A percentile compares a stretch with the other conserved stretches of the same genome.
Conservation (phyloP, 2,888 invertebrate species). For the Protodeltote pygarga region DNA sequence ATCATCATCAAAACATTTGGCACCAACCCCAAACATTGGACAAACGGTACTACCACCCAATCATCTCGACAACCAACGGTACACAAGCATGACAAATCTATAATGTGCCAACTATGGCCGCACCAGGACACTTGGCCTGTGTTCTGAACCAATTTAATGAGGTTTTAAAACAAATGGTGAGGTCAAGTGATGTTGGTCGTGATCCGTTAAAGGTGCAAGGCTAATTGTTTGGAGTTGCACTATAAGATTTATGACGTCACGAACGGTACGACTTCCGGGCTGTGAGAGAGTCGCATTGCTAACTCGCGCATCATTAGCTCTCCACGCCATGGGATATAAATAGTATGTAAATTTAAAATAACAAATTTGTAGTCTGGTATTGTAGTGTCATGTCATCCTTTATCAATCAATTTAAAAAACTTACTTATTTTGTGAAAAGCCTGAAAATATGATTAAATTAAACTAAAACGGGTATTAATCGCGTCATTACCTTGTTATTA, state of each 20-base stretch:
- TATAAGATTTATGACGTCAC: constrained; percentile 74
- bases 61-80: constrained; percentile 60
- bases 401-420: too few relatives aligned
- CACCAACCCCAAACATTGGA: constrained; percentile 16
- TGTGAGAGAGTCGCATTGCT: constrained; percentile 32
- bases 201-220: constrained; percentile 67
- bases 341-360: too few relatives aligned
- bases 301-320: constrained; percentile 45
- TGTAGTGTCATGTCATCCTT: too few relatives aligned
- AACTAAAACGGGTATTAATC: too few relatives aligned
- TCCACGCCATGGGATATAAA: too few relatives aligned
- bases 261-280: constrained; percentile 58
- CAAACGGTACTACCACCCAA: constrained; percentile 41
- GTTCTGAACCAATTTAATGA: constrained; percentile 24
- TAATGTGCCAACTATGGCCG: constrained; percentile 64
- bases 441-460: too few relatives aligned
- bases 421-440: too few relatives aligned
- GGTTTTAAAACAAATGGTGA: constrained; percentile 22
- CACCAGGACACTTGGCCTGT: constrained; percentile 53
- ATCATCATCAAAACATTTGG: constrained; percentile 12
- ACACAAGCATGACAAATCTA: constrained; percentile 71
- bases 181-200: constrained; percentile 50
- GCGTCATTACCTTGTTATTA: too few relatives aligned
- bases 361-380: too few relatives aligned
- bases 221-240: constrained; percentile 73